Evolutionary conservation across 2,888 invertebrate genomes (phyloP), one percentile per base, ranked within the genome.

Genomic region (Clunio marinus): DNA sequence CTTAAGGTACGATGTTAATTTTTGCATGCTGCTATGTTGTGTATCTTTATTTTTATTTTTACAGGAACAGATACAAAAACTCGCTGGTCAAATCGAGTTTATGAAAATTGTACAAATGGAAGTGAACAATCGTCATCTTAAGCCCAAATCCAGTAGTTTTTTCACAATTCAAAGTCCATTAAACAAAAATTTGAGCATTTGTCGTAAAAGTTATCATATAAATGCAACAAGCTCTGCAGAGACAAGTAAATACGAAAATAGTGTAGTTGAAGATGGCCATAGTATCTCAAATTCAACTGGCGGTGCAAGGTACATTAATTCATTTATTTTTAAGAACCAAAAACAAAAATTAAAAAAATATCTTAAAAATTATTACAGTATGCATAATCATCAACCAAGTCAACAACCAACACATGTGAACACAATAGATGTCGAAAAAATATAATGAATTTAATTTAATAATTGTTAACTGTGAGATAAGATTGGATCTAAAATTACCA

Each of bases 81-180:
- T 94, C 71, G 93, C 93, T 0, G 91, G 91, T 24, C 93, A 93
- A 79, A 93, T 94, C 73, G 93, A 94, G 78, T 91, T 91, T 79
- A 92, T 93, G 91, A 92, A 92, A 81, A 93, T 93, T 77, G 92
- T 93, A 20, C 91, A 93, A 75, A 93, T 94, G 93, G 91, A 93
- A 79, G 87, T 91, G 83, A 91, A 93, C 81, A 94, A 94, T 78
- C 83, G 93, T 4, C 93, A 93, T 77, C 80, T 94, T 72, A 89
- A 91, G 73, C 91, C 91, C 70, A 88, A 90, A 72, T 85, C 87
- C 1, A 91, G 91, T 20, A 88, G 91, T 1, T 91, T 91, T 79
- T 92, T 92, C 79, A 88, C 86, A 65, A 82, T 84, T 71, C 79
- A 79, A 72, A 78, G 77, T 69, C 79, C 80, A 62, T 77, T 77